These are phyloP conservation scores for Apamea anceps DNA, from an alignment of 2,888 invertebrate genomes.

Conservation along the genomic window DNA sequence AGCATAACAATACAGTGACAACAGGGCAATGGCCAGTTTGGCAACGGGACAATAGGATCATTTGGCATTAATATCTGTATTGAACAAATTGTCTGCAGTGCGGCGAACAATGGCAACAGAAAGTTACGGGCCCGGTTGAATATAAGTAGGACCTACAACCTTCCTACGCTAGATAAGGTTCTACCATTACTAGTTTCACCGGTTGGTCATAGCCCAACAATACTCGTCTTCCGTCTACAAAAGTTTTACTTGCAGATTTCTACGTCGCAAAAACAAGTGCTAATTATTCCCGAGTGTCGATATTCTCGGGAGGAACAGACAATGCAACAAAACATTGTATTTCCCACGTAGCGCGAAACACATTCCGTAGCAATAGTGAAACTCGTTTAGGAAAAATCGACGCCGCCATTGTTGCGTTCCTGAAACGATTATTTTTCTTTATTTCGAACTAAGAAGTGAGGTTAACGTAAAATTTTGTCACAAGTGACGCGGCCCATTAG, in stretches of 20 bases:
- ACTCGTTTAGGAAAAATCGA: conserved; percentile 74
- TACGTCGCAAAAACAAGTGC: conserved; percentile 45
- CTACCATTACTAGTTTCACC: conserved; percentile 41
- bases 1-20: conserved; percentile 70
- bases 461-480: conserved; percentile 13
- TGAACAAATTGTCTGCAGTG: conserved; percentile 61
- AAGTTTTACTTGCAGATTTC: conserved; percentile 57
- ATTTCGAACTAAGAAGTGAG: conserved; percentile 28
- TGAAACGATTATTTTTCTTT: conserved; percentile 56
- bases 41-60: conserved; percentile 66
- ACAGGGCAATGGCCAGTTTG: conserved; percentile 69
- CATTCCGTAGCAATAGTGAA: conserved; percentile 73
- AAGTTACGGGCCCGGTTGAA: conserved; percentile 52
- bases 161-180: conserved; percentile 9
- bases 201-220: conserved; percentile 43
- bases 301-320: conserved; percentile 57
- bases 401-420: conserved; percentile 71
- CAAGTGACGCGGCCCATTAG: conserved; percentile 45
- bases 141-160: conserved; percentile 7
- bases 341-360: conserved; percentile 75
- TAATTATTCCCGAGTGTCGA: conserved; percentile 57
- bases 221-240: conserved; percentile 45
- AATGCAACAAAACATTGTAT: conserved; percentile 66
- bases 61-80: conserved; percentile 60
- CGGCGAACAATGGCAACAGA: conserved; percentile 65